Evolutionary conservation across 2,888 invertebrate species (phyloP), one percentile per base, ranked within the genome.

Genomic region (Schizotus pectinicornis): DNA sequence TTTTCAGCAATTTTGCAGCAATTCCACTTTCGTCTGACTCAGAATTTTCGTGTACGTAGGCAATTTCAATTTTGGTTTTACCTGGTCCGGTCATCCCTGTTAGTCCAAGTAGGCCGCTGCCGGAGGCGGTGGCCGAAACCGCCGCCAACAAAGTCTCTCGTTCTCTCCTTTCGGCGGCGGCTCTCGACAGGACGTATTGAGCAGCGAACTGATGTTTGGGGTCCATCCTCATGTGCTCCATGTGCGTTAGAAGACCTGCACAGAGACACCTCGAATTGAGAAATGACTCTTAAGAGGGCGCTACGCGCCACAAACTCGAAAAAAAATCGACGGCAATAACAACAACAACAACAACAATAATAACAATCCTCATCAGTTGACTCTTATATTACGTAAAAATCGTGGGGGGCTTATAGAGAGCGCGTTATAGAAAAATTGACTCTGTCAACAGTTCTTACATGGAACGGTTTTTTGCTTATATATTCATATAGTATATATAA

Each of bases 181-280:
- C 95, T 68, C 94, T 83, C 54, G 92, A 92, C 33, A 95, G 82
- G 38, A 95, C 94, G 81, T 95, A 95, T 77, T 95, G 95, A 30
- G 95, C 95, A 36, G 95, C 95, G 75, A 95, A 95, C 79, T 95
- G 95, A 82, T 95, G 95, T 79, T 95, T 95, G 0, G 95, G 94
- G 79, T 95, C 95, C 94, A 95, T 95, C 74, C 95, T 86, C 95
- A 95, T 95, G 78, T 95, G 94, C 74, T 95, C 95, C 95, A 95
- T 95, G 78, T 95, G 95, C 57, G 92, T 92, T 56, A 95, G 84
- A 31, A 95, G 85, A 74, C 95, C 95, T 95, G 82, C 30, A 22
- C 22, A 22, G 22, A 22, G 5, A 84, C n/a, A n/a, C 7, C 11
- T 11, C 2, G 7, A n/a, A 42, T 0, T 30, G 22, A 41, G 41